Conservation (phyloP, 2,888 invertebrate genomes). For the Brachyopa scutellaris region DNA sequence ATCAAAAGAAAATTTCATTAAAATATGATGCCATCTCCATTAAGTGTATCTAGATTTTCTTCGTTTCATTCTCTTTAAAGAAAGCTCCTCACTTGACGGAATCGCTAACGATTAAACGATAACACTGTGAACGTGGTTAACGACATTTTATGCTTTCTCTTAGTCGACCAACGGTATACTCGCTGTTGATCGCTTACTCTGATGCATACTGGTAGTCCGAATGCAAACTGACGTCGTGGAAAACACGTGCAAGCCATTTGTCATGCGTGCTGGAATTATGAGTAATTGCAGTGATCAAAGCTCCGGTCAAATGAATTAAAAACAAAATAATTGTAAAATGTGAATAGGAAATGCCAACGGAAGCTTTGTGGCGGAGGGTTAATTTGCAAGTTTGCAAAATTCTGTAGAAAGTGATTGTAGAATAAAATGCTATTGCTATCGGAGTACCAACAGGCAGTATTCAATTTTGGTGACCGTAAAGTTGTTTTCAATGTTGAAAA, state of each 20-base stretch:
- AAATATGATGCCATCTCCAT: no score
- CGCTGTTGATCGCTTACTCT: background rate
- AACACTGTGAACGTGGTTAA: constrained; percentile 5
- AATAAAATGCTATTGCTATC: no score
- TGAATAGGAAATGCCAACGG: constrained; percentile 8
- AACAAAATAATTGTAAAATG: background rate
- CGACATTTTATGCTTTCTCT: constrained; percentile 4
- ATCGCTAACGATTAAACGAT: background rate
- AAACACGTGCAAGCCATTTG: constrained; percentile 11
- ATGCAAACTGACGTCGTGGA: background rate
- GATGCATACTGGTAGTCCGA: constrained; percentile 6
- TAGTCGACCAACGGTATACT: background rate
- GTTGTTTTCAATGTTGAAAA: no score
- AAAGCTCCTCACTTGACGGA: constrained; percentile 2
- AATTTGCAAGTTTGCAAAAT: no score
- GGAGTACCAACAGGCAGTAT: no score
- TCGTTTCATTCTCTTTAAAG: background rate
- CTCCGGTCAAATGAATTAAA: constrained; percentile 1
- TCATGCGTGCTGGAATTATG: background rate
- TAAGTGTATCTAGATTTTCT: background rate
- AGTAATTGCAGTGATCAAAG: constrained; percentile 35
- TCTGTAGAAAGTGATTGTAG: no score
- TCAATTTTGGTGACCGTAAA: no score
- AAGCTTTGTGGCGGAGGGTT: constrained; percentile 4
- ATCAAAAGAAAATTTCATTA: background rate